Percentiles rank a stretch among this genome's conserved stretches.
Evolutionary conservation across 1,140 invertebrate genomes (phyloP).

Genomic region (Aleiodes sp.): DNA sequence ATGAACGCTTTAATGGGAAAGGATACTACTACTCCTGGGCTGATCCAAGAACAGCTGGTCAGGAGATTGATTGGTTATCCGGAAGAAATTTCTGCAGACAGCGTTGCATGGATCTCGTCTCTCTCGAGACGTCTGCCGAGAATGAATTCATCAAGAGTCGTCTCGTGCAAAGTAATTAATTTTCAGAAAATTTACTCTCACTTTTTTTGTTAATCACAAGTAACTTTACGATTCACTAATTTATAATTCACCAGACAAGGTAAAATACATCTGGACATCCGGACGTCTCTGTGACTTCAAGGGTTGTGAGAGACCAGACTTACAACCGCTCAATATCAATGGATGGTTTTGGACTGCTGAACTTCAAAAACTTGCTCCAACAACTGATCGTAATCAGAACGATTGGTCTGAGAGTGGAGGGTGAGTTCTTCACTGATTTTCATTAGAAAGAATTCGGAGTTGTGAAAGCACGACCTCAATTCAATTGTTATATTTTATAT

Average conservation of each 20-base stretch:
- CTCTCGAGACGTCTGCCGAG: slow-evolving; percentile 81
- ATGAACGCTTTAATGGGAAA: slow-evolving; percentile 69
- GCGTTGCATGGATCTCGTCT: slow-evolving; percentile 87
- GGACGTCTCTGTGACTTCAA: slow-evolving; percentile 86
- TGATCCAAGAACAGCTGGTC: slow-evolving; percentile 74
- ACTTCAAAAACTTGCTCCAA: slow-evolving; percentile 80
- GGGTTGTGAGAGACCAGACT: slow-evolving; percentile 80
- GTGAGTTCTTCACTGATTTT: slow-evolving; percentile 46
- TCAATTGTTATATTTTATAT: too few species aligned
- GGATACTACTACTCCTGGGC: slow-evolving; percentile 89
- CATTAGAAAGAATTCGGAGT: too few species aligned
- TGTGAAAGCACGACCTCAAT: too few species aligned
- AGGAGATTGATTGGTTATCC: slow-evolving; percentile 83
- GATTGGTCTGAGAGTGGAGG: slow-evolving; percentile 86
- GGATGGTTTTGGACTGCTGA: slow-evolving; percentile 91
- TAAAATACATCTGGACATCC: slow-evolving; percentile 88
- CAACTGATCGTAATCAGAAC: slow-evolving; percentile 77
- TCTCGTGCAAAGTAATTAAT: slow-evolving; percentile 69
- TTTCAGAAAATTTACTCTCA: too few species aligned
- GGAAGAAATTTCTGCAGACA: slow-evolving; percentile 84
- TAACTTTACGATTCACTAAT: not conserved
- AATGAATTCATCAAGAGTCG: slow-evolving; percentile 84
- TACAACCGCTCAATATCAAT: slow-evolving; percentile 79
- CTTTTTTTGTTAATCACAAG: slow-evolving; percentile 3
- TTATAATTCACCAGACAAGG: slow-evolving; percentile 60